These are phyloP conservation scores for Doris montereyensis DNA, from an alignment of 2,888 invertebrate species.

Conservation along the genomic window DNA sequence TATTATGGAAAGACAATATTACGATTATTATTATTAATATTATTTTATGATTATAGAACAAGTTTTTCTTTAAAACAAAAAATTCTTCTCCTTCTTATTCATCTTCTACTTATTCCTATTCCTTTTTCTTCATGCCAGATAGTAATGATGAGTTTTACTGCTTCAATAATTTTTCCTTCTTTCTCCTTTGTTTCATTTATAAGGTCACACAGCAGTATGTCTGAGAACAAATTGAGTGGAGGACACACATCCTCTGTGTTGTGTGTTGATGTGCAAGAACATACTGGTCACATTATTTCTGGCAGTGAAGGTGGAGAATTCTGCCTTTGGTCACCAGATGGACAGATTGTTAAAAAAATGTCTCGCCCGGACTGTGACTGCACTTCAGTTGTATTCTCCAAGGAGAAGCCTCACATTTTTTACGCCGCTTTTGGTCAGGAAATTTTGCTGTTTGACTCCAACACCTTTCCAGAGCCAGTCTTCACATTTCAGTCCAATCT, in stretches of 20 bases:
- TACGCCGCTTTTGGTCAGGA: conserved; percentile 61
- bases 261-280: conserved; percentile 56
- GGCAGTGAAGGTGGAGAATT: conserved; percentile 64
- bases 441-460: conserved; percentile 52
- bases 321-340: conserved; percentile 58
- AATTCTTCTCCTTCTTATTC: too few relatives aligned
- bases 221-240: conserved; percentile 45
- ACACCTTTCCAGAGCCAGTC: conserved; percentile 51
- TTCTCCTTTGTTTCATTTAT: too few relatives aligned
- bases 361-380: conserved; percentile 56
- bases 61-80: too few relatives aligned
- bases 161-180: too few relatives aligned
- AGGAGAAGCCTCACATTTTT: conserved; percentile 55
- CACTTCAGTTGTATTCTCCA: conserved; percentile 61
- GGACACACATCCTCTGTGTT: conserved; percentile 59
- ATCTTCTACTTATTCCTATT: too few relatives aligned
- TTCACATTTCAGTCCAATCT: conserved; percentile 59
- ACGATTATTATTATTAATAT: too few relatives aligned
- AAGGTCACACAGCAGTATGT: too few relatives aligned
- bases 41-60: too few relatives aligned
- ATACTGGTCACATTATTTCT: conserved; percentile 52
- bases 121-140: too few relatives aligned
- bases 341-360: conserved; percentile 50
- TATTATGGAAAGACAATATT: too few relatives aligned
- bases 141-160: too few relatives aligned